Conservation (phyloP, 2,888 invertebrate species). For the Hedya salicella region DNA sequence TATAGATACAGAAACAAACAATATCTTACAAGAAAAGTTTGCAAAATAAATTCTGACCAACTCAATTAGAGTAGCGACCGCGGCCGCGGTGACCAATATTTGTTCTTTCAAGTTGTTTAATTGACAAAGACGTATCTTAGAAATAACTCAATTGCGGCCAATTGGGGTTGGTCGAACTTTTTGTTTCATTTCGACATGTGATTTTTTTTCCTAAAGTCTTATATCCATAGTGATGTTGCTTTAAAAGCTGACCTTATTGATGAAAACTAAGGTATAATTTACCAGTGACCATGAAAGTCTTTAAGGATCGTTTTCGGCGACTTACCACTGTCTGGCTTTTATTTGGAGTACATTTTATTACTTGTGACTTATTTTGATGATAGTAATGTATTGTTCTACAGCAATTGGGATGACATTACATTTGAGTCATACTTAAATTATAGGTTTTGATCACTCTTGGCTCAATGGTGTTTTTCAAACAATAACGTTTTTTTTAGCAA, state of each 20-base stretch:
- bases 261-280: no score
- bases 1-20: neutral
- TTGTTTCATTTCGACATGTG: neutral
- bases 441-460: no score
- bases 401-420: no score
- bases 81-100: neutral
- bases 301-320: no score
- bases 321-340: no score
- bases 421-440: no score
- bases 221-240: neutral
- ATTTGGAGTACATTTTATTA: neutral
- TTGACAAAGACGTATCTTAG: conserved; percentile 19
- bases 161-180: conserved; percentile 21
- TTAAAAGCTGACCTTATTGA: no score
- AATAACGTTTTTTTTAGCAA: no score
- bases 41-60: conserved; percentile 1
- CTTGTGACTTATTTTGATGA: neutral
- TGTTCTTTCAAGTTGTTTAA: conserved; percentile 32
- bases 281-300: no score
- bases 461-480: no score
- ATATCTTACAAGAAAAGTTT: neutral
- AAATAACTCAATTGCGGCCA: conserved; percentile 16
- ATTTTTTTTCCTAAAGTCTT: neutral
- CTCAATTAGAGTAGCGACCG: conserved; percentile 1
- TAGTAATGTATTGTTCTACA: no score